Evolutionary conservation across 2,888 invertebrate genomes (phyloP), one percentile per base, ranked within the genome.

Genomic region (Pseudococcus jackbeardsleyi): DNA sequence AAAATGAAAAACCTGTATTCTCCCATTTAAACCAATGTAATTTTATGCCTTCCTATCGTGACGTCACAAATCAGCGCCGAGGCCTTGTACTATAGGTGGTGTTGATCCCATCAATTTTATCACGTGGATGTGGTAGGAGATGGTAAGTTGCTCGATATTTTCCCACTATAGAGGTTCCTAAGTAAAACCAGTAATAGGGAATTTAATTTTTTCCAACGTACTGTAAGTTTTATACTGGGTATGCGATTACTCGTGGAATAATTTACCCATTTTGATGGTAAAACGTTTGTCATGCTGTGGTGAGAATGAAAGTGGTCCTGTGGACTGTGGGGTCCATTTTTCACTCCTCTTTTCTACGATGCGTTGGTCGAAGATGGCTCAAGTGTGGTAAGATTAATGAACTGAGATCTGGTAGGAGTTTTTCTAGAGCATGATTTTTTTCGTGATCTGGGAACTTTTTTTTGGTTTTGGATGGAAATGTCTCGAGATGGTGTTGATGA

Each of bases 281-380:
- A 72, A 72, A 9, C 33, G 72, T 19, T 72, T 72, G 22, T 9
- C 26, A 22, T 33, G 72, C 48, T 22, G 64, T 64, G 64, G 22
- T 22, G 72, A 72, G 72, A 72, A 72, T 33, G 72, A 72, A 72
- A 72, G 72, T 72, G 26, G 72, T 72, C 11, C 11, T 33, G 9
- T 72, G 72, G 33, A 22, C 64, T 64, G 72, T 15, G 15, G 12
- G 48, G 48, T 8, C 11, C 72, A 72, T 72, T 72, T 72, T 72
- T 17, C 15, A n/a, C 72, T 22, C 19, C 64, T 12, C 48, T 15
- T 50, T 50, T 50, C 48, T 50, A 50, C 48, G 48, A 12, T 50
- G 12, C 48, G 12, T 12, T 50, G 12, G 12, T 50, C 11, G 15
- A 2, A 15, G 48, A 50, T 50, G 48, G 48, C 0, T 50, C 4